These are phyloP conservation scores for Papilio elwesi DNA, from an alignment of 2,888 invertebrate species.

Conservation along the genomic window DNA sequence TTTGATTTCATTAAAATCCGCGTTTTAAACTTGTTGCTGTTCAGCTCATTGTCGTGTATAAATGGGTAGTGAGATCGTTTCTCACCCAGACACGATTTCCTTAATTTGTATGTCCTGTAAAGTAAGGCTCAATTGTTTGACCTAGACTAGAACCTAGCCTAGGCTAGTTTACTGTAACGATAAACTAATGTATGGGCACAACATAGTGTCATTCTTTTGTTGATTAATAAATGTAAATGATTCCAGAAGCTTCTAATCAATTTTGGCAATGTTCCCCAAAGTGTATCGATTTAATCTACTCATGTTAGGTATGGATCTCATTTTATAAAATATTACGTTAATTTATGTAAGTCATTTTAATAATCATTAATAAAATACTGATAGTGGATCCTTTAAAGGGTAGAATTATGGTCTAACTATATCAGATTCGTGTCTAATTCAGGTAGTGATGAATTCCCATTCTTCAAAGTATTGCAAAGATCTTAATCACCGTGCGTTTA, in stretches of 20 bases:
- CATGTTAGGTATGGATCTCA: background rate
- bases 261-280: background rate
- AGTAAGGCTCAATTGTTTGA: background rate
- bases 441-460: no score
- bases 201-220: background rate
- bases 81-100: no score
- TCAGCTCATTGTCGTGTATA: background rate
- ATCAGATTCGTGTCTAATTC: no score
- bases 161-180: no score
- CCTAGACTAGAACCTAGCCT: background rate
- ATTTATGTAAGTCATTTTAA: background rate
- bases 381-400: no score
- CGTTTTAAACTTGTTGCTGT: background rate
- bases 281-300: background rate
- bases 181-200: background rate
- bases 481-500: no score
- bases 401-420: no score
- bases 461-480: no score
- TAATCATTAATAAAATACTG: background rate
- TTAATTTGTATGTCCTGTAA: no score
- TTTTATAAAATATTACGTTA: background rate
- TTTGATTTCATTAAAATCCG: constrained; percentile 11
- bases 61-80: background rate
- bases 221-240: constrained; percentile 21
- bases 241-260: constrained; percentile 7